Base-by-base conservation (phyloP, 2,113 vertebrate genomes). In the Gasterosteus nipponicus region DNA sequence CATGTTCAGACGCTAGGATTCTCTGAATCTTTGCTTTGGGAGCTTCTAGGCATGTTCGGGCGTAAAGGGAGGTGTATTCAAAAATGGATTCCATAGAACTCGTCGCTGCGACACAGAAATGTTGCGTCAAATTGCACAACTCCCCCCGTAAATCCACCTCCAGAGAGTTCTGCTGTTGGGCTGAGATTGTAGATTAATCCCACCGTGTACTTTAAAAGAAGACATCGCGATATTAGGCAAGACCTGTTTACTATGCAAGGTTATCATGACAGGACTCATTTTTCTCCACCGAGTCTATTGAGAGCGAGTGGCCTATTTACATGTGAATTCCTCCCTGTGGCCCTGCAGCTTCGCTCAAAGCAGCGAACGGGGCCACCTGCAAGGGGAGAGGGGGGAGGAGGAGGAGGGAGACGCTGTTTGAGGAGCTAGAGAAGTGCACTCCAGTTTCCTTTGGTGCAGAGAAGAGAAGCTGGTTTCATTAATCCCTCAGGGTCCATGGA, bases 241-340 rank as follows among this genome's bases (percentile, higher is more conserved):
- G 26, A 65, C 57, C 76, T 83, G 67, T 69, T 89, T 88, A 64
- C 83, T 80, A 81, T 84, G 78, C 78, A 81, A 79, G 91, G 86
- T 86, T 92, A 81, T 89, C 59, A 9, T 87, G 90, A 91, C 83
- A 87, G 85, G 86, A 90, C 87, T 85, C 86, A 88, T 91, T 90
- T 91, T 81, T 90, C 79, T 70, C 58, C 51, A 67, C 64, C 33
- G 33, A 38, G 79, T 81, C 87, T 88, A 66, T 75, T 81, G 89
- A 86, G 89, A 91, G 87, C 78, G 69, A 82, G 81, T 73, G 78
- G 60, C 80, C 89, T 87, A 92, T 95, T 95, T 95, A 91, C 94
- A 94, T 95, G 78, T 91, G 91, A 94, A 95, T 95, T 92, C 90
- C 81, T 62, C 14, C 80, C 60, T 12, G 33, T 44, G 75, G 64